A percentile compares a stretch with the other conserved stretches of the same genome.
Conservation (phyloP, 1,140 invertebrate species). For the Gryon sp. region DNA sequence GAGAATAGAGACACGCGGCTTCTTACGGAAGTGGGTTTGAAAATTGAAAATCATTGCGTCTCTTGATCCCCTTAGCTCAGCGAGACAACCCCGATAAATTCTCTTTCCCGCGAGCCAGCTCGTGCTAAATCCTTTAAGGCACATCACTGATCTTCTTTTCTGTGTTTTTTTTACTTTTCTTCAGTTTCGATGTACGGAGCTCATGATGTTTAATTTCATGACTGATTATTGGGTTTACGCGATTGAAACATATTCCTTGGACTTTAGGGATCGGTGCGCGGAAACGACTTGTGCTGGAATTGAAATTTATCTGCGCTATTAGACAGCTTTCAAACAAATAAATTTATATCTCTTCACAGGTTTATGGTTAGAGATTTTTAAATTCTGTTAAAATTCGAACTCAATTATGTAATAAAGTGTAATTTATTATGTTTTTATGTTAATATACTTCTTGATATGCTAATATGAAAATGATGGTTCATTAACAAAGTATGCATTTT, state of each 20-base stretch:
- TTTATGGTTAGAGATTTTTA: too few relatives aligned
- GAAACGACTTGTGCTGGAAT: conserved; percentile 11
- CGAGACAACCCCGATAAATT: conserved; percentile 77
- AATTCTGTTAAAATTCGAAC: too few relatives aligned
- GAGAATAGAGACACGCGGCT: conserved; percentile 60
- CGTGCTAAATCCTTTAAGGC: conserved; percentile 65
- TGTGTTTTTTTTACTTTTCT: conserved; percentile 54
- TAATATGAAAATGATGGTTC: too few relatives aligned
- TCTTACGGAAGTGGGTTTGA: conserved; percentile 74
- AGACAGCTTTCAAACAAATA: too few relatives aligned
- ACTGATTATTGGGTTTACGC: conserved; percentile 59
- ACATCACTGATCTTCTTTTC: conserved; percentile 64
- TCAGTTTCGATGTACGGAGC: conserved; percentile 50
- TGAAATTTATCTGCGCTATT: conserved; percentile 21
- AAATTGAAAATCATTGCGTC: conserved; percentile 79
- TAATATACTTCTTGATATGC: too few relatives aligned
- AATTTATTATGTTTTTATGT: too few relatives aligned
- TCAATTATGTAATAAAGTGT: too few relatives aligned
- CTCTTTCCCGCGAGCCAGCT: conserved; percentile 59
- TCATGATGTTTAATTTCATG: conserved; percentile 62
- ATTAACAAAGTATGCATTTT: too few relatives aligned
- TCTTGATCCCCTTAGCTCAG: conserved; percentile 75
- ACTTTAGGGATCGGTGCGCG: conserved; percentile 28
- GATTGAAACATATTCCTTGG: conserved; percentile 48
- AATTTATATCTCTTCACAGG: too few relatives aligned